Evolutionary conservation across 2,113 vertebrate species (phyloP).

Genomic region (Glareola pratincola): DNA sequence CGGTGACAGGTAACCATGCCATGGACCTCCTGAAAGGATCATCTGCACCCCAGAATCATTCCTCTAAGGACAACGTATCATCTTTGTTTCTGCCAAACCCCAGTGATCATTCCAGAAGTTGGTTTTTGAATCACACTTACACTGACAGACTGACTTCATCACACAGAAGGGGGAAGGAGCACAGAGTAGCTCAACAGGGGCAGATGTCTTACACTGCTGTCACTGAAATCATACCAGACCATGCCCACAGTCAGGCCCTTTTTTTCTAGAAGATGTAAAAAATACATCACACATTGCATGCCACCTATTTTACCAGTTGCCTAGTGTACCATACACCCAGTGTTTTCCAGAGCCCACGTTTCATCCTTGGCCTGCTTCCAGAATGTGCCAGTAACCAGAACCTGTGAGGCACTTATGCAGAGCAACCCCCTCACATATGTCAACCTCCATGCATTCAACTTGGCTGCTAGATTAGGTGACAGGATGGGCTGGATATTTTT

Average conservation of each 20-base stretch:
- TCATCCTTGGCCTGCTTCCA: background rate
- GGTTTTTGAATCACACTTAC: background rate
- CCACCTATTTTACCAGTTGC: background rate
- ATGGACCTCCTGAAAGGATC: background rate
- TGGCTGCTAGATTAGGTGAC: background rate
- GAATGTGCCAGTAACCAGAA: background rate
- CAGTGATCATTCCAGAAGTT: background rate
- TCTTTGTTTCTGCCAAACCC: background rate
- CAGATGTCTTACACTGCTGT: background rate
- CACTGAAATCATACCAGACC: background rate
- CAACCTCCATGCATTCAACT: background rate
- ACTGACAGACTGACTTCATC: background rate
- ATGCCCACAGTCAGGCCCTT: background rate
- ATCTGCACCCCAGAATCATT: background rate
- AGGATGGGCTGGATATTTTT: background rate
- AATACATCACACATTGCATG: background rate
- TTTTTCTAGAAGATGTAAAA: background rate
- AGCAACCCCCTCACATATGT: conserved; percentile 3
- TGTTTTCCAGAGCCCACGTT: background rate
- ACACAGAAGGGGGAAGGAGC: background rate
- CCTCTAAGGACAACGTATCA: background rate
- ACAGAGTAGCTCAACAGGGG: background rate
- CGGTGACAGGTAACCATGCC: background rate
- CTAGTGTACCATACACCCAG: background rate
- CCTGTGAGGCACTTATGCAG: background rate